Evolutionary conservation across 1,140 invertebrate species (phyloP).

Genomic region (Drosophila bifasciata): DNA sequence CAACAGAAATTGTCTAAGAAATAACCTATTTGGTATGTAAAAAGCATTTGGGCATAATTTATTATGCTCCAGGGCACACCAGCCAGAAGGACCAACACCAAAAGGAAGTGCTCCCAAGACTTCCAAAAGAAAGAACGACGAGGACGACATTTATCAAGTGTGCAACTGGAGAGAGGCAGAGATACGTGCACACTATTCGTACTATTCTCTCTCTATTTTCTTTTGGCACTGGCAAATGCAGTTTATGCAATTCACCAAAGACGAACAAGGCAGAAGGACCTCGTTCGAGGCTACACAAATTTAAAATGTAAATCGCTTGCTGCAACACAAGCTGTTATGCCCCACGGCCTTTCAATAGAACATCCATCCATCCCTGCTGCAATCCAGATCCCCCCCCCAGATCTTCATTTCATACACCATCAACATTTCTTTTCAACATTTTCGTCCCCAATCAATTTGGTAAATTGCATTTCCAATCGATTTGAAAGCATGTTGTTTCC

Average conservation of each 20-base stretch:
- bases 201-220: constrained; percentile 21
- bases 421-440: constrained; percentile 32
- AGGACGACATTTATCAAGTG: constrained; percentile 68
- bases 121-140: not conserved
- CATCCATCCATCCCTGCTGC: constrained; percentile 5
- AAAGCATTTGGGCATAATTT: constrained; percentile 62
- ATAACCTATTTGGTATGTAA: constrained; percentile 36
- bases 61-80: constrained; percentile 58
- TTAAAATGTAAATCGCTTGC: constrained; percentile 70
- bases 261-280: constrained; percentile 1
- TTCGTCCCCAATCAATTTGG: constrained; percentile 69
- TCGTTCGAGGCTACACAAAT: constrained; percentile 25
- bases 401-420: constrained; percentile 23
- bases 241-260: constrained; percentile 31
- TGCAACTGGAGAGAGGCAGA: constrained; percentile 45
- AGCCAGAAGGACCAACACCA: not conserved
- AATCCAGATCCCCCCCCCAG: not conserved
- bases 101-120: constrained; percentile 28
- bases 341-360: constrained; percentile 25
- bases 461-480: constrained; percentile 77
- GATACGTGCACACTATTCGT: constrained; percentile 26
- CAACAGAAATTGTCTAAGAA: constrained; percentile 2
- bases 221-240: constrained; percentile 23
- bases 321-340: constrained; percentile 50
- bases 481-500: constrained; percentile 56